Evolutionary conservation across 2,888 invertebrate species (phyloP).

Genomic region (Chaetogeoica ovagalla): DNA sequence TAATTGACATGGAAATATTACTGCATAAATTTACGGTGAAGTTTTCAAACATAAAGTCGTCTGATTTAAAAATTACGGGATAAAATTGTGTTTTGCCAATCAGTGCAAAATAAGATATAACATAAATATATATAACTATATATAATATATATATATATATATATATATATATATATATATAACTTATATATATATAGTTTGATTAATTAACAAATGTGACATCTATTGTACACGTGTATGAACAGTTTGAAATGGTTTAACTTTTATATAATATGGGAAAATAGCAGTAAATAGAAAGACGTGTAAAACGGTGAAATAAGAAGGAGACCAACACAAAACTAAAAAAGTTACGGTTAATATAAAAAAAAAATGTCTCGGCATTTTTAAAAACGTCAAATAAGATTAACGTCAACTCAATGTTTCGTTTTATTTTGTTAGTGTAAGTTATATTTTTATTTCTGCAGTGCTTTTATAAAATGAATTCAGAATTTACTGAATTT

Average conservation of each 20-base stretch:
- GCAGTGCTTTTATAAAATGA: neutral
- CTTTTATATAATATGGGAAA: neutral
- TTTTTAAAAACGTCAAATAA: neutral
- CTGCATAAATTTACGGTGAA: neutral
- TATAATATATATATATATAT: no score
- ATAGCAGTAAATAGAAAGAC: conserved; percentile 3
- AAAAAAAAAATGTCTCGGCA: neutral
- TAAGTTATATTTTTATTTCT: neutral
- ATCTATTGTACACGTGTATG: neutral
- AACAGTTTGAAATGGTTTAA: neutral
- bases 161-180: no score
- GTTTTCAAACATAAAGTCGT: neutral
- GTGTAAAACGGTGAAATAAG: neutral
- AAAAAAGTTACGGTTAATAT: neutral
- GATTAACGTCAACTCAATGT: neutral
- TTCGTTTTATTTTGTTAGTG: neutral
- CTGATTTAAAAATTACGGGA: neutral
- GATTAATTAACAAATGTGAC: neutral
- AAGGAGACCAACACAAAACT: neutral
- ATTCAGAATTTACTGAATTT: neutral
- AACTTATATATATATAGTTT: neutral
- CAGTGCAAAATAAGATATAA: neutral
- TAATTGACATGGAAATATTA: neutral
- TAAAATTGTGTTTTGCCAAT: neutral
- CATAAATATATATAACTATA: neutral